These are phyloP conservation scores for Cydia pomonella DNA, from an alignment of 1,140 invertebrate genomes.

Conservation along the genomic window DNA sequence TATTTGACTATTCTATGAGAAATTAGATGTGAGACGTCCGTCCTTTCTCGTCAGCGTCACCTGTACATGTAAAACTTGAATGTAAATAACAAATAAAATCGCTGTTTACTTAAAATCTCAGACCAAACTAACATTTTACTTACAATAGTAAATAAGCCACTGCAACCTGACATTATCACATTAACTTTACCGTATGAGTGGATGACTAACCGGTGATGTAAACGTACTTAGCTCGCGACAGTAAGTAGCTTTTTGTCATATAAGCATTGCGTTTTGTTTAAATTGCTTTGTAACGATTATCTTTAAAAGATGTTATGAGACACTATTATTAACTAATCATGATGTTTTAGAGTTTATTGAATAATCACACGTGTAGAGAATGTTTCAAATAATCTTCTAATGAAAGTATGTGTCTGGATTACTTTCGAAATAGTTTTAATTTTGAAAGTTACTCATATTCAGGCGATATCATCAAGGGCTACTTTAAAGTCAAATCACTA, in stretches of 20 bases:
- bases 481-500: too few relatives aligned
- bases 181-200: slow-evolving; percentile 2
- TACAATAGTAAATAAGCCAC: background rate
- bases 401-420: too few relatives aligned
- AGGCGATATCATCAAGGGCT: too few relatives aligned
- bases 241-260: background rate
- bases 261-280: background rate
- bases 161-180: slow-evolving; percentile 8
- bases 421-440: too few relatives aligned
- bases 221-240: slow-evolving; percentile 9
- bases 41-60: too few relatives aligned
- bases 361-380: background rate
- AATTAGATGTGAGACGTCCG: too few relatives aligned
- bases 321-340: background rate
- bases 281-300: slow-evolving; percentile 5
- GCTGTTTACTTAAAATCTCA: background rate
- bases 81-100: background rate
- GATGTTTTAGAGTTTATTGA: background rate
- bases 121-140: background rate
- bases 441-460: too few relatives aligned
- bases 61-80: background rate
- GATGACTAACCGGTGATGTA: slow-evolving; percentile 5
- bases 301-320: background rate
- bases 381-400: background rate
- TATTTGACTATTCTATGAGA: too few relatives aligned